These are phyloP conservation scores for Chelidonichthys spinosus DNA, from an alignment of 2,797 vertebrate genomes.

Conservation along the genomic window DNA sequence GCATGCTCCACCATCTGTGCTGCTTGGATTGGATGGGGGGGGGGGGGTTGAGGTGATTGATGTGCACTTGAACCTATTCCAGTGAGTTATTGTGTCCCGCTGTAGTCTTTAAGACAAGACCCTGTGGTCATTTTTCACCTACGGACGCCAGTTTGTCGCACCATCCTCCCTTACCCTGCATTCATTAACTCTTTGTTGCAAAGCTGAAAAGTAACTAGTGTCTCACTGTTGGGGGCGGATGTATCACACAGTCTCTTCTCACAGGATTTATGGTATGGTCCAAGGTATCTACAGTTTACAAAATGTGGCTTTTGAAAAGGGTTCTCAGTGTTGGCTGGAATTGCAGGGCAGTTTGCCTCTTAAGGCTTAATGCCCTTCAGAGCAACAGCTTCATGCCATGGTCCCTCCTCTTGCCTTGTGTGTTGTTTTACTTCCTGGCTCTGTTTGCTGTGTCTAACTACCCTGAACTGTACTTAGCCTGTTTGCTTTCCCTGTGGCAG, in stretches of 20 bases:
- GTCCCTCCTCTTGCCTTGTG: no score
- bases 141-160: conserved; percentile 40
- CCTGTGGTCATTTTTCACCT: conserved; percentile 60
- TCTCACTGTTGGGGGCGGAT: neutral
- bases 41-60: conserved; percentile 60
- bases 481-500: no score
- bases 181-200: conserved; percentile 52
- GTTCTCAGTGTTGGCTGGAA: neutral
- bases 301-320: neutral
- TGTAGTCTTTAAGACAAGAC: conserved; percentile 69
- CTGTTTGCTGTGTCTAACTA: no score
- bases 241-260: neutral
- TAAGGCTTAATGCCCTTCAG: neutral
- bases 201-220: conserved; percentile 44
- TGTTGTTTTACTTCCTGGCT: no score
- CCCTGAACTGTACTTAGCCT: no score
- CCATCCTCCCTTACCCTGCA: conserved; percentile 30
- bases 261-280: conserved; percentile 2
- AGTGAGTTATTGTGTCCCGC: conserved; percentile 68
- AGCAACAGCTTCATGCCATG: no score
- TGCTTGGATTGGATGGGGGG: conserved; percentile 74
- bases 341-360: neutral
- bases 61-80: conserved; percentile 74
- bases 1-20: conserved; percentile 65
- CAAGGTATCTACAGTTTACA: neutral